Conservation (phyloP, 2,113 vertebrate genomes). For the Cryptomyrus ogoouensis region DNA sequence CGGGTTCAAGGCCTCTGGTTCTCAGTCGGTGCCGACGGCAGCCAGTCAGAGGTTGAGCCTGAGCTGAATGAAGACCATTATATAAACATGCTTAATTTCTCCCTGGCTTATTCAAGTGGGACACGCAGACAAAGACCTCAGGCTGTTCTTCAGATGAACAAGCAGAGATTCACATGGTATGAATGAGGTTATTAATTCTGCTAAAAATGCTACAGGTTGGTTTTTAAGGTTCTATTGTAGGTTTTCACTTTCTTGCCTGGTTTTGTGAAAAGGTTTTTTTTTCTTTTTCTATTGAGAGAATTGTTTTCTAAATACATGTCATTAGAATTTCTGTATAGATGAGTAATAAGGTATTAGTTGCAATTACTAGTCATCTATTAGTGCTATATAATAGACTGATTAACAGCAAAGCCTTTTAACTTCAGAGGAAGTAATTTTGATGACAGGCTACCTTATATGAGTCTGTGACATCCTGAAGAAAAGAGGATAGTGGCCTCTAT, state of each 20-base stretch:
- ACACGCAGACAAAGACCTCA: slow-evolving; percentile 62
- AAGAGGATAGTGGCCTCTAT: slow-evolving; percentile 41
- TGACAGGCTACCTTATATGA: slow-evolving; percentile 61
- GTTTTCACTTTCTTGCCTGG: slow-evolving; percentile 59
- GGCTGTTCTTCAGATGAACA: slow-evolving; percentile 57
- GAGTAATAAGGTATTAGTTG: slow-evolving; percentile 75
- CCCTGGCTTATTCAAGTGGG: slow-evolving; percentile 51
- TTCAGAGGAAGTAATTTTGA: slow-evolving; percentile 71
- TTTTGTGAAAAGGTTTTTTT: slow-evolving; percentile 54
- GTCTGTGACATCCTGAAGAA: slow-evolving; percentile 57
- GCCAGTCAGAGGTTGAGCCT: slow-evolving; percentile 17
- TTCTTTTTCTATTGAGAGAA: slow-evolving; percentile 62
- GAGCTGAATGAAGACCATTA: slow-evolving; percentile 40
- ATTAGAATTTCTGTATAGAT: slow-evolving; percentile 75
- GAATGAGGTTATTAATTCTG: slow-evolving; percentile 72
- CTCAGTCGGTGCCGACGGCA: slow-evolving; percentile 20
- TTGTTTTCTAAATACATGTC: slow-evolving; percentile 69
- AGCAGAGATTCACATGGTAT: slow-evolving; percentile 55
- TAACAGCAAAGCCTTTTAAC: slow-evolving; percentile 65
- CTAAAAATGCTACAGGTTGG: slow-evolving; percentile 69
- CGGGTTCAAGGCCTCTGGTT: neutral
- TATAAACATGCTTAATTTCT: slow-evolving; percentile 51
- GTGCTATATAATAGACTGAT: slow-evolving; percentile 67
- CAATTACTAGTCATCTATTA: slow-evolving; percentile 79
- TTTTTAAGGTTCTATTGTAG: slow-evolving; percentile 66